Evolutionary conservation across 2,113 vertebrate species (phyloP).

Genomic region (Microtus ochrogaster): DNA sequence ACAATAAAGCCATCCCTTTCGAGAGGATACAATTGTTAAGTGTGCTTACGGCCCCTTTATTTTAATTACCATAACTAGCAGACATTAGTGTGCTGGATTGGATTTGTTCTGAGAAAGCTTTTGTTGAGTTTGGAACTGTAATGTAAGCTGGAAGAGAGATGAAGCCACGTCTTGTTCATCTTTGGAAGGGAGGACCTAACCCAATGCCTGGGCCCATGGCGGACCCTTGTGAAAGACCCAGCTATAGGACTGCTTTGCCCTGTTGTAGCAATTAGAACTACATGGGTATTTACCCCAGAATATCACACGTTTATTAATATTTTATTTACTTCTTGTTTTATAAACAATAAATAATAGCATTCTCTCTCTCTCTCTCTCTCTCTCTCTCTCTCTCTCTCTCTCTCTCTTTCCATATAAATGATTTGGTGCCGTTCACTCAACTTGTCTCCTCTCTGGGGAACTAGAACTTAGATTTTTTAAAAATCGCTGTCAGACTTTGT

Average conservation of each 20-base stretch:
- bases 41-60: neutral
- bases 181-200: neutral
- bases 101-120: constrained; percentile 53
- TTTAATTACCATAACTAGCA: constrained; percentile 54
- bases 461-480: neutral
- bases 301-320: constrained; percentile 14
- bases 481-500: neutral
- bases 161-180: neutral
- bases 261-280: constrained; percentile 14
- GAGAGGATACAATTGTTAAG: neutral
- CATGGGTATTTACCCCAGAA: neutral
- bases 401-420: neutral
- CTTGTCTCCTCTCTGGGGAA: constrained; percentile 25
- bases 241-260: neutral
- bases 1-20: constrained; percentile 39
- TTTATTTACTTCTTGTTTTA: constrained; percentile 42
- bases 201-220: neutral
- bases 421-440: neutral
- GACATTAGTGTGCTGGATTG: neutral
- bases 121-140: constrained; percentile 40
- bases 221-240: neutral
- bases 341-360: constrained; percentile 11
- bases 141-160: constrained; percentile 9
- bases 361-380: neutral
- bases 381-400: neutral